These are phyloP conservation scores for Chiloscyllium punctatum DNA, from an alignment of 2,797 vertebrate species.

Conservation along the genomic window DNA sequence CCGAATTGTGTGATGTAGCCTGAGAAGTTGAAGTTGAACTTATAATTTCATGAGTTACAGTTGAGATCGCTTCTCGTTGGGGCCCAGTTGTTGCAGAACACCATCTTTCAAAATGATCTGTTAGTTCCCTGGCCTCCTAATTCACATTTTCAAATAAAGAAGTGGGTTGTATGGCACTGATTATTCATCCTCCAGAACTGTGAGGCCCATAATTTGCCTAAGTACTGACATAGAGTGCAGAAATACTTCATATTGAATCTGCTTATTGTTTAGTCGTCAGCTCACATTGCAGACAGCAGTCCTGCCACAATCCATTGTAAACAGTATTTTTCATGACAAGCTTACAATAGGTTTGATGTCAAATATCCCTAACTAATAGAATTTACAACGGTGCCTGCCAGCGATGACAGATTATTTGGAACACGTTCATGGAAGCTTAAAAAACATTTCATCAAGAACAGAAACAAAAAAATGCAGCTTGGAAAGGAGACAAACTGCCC, in stretches of 20 bases:
- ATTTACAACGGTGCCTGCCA: constrained; percentile 5
- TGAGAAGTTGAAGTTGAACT: background rate
- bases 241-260: background rate
- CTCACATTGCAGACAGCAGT: background rate
- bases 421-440: background rate
- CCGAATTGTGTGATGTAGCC: background rate
- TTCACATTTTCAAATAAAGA: background rate
- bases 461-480: background rate
- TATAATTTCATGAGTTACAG: background rate
- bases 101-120: background rate
- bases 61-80: background rate
- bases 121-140: background rate
- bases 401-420: constrained; percentile 24
- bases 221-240: background rate
- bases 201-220: constrained; percentile 16
- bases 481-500: background rate
- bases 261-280: background rate
- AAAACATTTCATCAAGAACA: background rate
- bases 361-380: constrained; percentile 19
- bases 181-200: background rate
- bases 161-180: background rate
- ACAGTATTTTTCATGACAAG: constrained; percentile 28
- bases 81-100: background rate
- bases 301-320: constrained; percentile 9
- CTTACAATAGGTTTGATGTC: constrained; percentile 24